These are phyloP conservation scores for Columba guinea DNA, from an alignment of 2,797 vertebrate genomes.

Conservation along the genomic window DNA sequence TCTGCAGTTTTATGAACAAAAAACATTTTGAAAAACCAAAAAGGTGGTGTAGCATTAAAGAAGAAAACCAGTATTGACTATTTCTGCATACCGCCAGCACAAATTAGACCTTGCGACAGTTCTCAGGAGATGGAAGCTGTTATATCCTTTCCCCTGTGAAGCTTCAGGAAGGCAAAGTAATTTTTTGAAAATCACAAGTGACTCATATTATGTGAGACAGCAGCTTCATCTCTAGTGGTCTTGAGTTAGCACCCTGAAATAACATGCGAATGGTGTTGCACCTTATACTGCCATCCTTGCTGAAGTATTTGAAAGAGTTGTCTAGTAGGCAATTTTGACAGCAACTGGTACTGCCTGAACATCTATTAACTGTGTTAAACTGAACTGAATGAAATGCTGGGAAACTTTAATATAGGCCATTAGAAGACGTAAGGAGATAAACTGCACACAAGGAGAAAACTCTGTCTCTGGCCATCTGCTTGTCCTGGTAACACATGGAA, in stretches of 20 bases:
- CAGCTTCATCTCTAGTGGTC: background rate
- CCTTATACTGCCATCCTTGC: background rate
- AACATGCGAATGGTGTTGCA: background rate
- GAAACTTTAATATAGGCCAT: conserved; percentile 48
- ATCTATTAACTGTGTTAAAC: conserved; percentile 29
- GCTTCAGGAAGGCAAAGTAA: background rate
- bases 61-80: background rate
- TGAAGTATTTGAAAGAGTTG: background rate
- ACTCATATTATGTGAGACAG: background rate
- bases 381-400: conserved; percentile 11
- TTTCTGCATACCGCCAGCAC: background rate
- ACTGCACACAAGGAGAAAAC: conserved; percentile 51
- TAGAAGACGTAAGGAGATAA: conserved; percentile 47
- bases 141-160: background rate
- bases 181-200: background rate
- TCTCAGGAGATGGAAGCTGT: background rate
- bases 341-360: conserved; percentile 1
- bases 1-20: background rate
- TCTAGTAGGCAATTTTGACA: conserved; percentile 15
- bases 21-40: background rate
- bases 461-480: conserved; percentile 66
- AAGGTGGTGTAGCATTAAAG: background rate
- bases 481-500: conserved; percentile 44
- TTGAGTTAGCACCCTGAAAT: background rate
- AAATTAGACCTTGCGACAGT: background rate